A percentile compares a stretch with the other conserved stretches of the same genome.
Evolutionary conservation across 2,888 invertebrate genomes (phyloP).

Genomic region (Drosophila aldrichi): DNA sequence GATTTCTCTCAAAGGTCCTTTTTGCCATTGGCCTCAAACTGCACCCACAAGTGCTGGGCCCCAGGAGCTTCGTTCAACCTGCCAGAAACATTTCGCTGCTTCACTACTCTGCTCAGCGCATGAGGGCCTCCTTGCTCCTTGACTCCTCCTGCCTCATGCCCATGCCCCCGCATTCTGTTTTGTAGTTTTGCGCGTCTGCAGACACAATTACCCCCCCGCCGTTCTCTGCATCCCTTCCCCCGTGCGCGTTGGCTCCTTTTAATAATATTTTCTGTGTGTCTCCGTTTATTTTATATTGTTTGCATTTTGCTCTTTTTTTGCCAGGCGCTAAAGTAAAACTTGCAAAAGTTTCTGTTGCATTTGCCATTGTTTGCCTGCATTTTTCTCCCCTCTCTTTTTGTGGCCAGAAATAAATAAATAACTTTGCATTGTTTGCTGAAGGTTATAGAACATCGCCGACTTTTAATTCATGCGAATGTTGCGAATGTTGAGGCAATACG

Average conservation of each 20-base stretch:
- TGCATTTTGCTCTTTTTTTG: constrained; percentile 47
- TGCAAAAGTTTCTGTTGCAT: constrained; percentile 59
- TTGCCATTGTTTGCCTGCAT: constrained; percentile 54
- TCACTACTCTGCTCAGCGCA: neutral
- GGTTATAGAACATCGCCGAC: constrained; percentile 24
- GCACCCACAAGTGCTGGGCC: constrained; percentile 14
- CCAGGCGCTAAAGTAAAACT: constrained; percentile 35
- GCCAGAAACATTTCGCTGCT: constrained; percentile 31
- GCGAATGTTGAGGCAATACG: constrained; percentile 35
- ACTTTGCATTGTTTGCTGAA: constrained; percentile 60
- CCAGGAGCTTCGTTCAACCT: constrained; percentile 26
- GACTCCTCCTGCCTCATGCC: neutral
- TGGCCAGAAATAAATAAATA: constrained; percentile 46
- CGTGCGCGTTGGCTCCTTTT: constrained; percentile 30
- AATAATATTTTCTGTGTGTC: constrained; percentile 42
- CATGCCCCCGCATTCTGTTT: constrained; percentile 14
- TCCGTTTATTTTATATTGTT: constrained; percentile 42
- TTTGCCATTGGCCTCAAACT: constrained; percentile 33
- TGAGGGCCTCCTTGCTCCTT: neutral
- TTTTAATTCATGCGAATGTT: constrained; percentile 49
- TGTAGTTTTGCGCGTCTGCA: constrained; percentile 26
- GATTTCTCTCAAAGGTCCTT: constrained; percentile 5
- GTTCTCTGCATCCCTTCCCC: neutral
- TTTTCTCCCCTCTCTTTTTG: neutral
- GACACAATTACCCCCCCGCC: constrained; percentile 17